phyloP scores from a whole-genome alignment of 2,113 vertebrate species.

The Lethenteron camtschaticum region DNA sequence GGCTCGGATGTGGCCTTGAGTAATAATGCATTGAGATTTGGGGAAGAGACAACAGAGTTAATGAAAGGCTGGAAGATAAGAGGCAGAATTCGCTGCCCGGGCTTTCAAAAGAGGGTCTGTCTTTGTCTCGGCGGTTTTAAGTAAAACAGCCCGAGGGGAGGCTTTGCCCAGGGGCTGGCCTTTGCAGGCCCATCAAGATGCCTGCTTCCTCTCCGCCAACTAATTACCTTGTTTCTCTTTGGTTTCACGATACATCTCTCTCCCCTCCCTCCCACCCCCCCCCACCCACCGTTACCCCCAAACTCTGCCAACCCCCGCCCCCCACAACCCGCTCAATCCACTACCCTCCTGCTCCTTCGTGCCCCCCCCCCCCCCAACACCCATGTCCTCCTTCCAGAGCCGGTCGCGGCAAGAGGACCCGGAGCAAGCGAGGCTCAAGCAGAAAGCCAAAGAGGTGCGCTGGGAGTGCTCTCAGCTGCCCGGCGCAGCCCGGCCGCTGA shows the following conservation, averaged over 20 bases:
- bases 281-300: neutral
- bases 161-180: no score
- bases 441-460: conserved; percentile 87
- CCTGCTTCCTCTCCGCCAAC: no score
- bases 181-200: no score
- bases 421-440: conserved; percentile 64
- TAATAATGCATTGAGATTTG: conserved; percentile 3
- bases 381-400: conserved; percentile 23
- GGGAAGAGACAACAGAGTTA: conserved; percentile 5
- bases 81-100: neutral
- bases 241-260: neutral
- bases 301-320: neutral
- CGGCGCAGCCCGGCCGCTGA: no score
- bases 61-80: conserved; percentile 4
- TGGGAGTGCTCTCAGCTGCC: conserved; percentile 11
- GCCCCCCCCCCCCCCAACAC: neutral
- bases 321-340: neutral
- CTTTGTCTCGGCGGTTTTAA: no score
- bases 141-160: no score
- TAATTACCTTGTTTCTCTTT: no score
- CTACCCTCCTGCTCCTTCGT: neutral
- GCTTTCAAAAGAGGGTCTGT: neutral
- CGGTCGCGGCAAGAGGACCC: conserved; percentile 80
- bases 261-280: neutral
- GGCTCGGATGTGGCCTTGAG: neutral